These are phyloP conservation scores for Paramuricea clavata DNA, from an alignment of 92 coral and sea anemone genomes.

Conservation along the genomic window DNA sequence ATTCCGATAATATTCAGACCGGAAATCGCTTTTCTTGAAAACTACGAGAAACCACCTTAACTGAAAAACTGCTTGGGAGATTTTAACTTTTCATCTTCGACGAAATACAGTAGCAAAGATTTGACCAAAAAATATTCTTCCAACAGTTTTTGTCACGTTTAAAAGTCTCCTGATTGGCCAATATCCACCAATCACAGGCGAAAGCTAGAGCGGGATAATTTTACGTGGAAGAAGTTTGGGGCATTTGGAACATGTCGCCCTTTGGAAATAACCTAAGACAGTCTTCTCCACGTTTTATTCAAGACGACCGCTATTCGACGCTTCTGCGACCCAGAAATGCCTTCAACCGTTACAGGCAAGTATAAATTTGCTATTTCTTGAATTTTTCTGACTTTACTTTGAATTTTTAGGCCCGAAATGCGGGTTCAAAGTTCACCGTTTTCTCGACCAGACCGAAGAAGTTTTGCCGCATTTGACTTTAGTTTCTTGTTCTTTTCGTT, in stretches of 20 bases:
- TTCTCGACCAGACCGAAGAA: neutral
- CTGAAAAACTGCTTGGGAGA: no score
- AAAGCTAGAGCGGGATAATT: neutral
- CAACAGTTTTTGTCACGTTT: no score
- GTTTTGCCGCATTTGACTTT: neutral
- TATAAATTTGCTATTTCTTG: no score
- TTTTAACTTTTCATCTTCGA: no score
- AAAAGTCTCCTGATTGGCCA: no score
- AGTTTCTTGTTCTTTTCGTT: neutral
- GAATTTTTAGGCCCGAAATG: neutral
- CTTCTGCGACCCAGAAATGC: neutral
- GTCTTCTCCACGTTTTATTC: neutral
- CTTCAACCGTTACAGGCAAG: neutral
- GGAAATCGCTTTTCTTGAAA: no score
- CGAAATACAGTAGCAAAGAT: no score
- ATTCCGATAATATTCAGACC: no score
- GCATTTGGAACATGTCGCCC: neutral
- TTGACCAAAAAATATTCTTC: no score
- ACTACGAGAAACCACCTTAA: no score
- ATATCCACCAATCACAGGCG: neutral
- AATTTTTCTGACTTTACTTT: neutral
- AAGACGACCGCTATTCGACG: neutral
- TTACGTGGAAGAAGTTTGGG: neutral
- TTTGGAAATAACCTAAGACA: neutral
- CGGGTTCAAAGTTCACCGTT: neutral